Evolutionary conservation across 2,888 invertebrate genomes (phyloP), one percentile per base, ranked within the genome.

Genomic region (Trilocha varians): DNA sequence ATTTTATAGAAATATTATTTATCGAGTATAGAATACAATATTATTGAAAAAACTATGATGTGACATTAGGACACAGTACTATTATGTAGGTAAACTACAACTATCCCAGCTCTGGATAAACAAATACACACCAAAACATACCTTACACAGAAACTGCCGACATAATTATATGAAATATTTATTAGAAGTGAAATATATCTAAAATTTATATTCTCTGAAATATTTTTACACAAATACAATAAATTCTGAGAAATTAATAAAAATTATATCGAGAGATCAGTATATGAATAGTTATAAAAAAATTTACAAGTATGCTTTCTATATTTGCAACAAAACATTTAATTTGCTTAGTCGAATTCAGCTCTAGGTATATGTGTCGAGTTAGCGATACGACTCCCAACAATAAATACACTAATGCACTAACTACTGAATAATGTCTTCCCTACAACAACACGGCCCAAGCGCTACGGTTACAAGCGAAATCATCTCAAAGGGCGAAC

Each of bases 211-310:
- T 71, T 57, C 63, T 77, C 77, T 78, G 75, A 75, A 80, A 74
- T 62, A 50, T 68, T 78, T 82, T 79, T 79, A 75, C 78, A 80
- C 78, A 80, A 72, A 78, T 76, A 78, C 73, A 74, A 69, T 73
- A 72, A 78, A 79, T 75, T 76, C 68, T 74, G 79, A 78, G 74
- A 82, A 77, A 83, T 78, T 76, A 76, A 74, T 78, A 82, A 71
- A 84, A 82, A 82, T 78, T 78, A 83, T 78, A 76, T 72, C 76
- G 80, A 82, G 85, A 84, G 84, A 84, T 84, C 84, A 84, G 82
- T 82, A 79, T 76, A 82, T 69, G 74, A n/a, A 79, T 84, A 84
- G 78, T 75, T 78, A 80, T 82, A 78, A 80, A n/a, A n/a, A 79
- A 82, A 82, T 78, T 74, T 84, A 83, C 82, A 82, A 74, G 71